phyloP scores from a whole-genome alignment of 2,888 invertebrate species.

The Scrobipalpa atriplicella region DNA sequence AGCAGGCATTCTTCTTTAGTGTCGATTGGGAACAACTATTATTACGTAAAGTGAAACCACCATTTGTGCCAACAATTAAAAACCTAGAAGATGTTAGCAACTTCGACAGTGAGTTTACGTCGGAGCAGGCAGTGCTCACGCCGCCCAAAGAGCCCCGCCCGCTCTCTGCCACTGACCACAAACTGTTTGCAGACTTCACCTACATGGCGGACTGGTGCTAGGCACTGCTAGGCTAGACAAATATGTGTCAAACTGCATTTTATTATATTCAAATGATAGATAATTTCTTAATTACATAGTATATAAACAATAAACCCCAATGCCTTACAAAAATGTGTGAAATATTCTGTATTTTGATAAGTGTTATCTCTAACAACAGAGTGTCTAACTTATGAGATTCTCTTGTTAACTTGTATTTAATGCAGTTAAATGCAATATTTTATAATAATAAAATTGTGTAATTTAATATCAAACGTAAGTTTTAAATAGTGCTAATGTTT shows the following conservation, averaged over 20 bases:
- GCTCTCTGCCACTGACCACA: slow-evolving; percentile 93
- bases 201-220: slow-evolving; percentile 99
- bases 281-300: slow-evolving; percentile 27
- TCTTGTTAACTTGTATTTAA: slow-evolving; percentile 82
- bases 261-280: slow-evolving; percentile 26
- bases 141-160: slow-evolving; percentile 98
- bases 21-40: slow-evolving; percentile 98
- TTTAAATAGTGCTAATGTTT: slow-evolving; percentile 82
- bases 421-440: slow-evolving; percentile 83
- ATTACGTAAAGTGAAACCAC: slow-evolving; percentile 96
- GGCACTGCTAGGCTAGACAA: slow-evolving; percentile 44
- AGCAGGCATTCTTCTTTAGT: slow-evolving; percentile 99
- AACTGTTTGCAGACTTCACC: slow-evolving; percentile 96
- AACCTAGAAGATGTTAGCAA: slow-evolving; percentile 99
- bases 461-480: slow-evolving; percentile 69
- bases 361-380: slow-evolving; percentile 72
- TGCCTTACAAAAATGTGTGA: slow-evolving; percentile 79
- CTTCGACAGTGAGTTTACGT: slow-evolving; percentile 99
- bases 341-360: slow-evolving; percentile 77
- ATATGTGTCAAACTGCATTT: slow-evolving; percentile 30
- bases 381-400: slow-evolving; percentile 63
- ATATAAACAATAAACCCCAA: slow-evolving; percentile 76
- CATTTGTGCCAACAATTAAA: slow-evolving; percentile 98
- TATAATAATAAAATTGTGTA: slow-evolving; percentile 76
- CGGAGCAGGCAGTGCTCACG: slow-evolving; percentile 97